Evolutionary conservation across 2,888 invertebrate genomes (phyloP).

Genomic region (Ormia ochracea): DNA sequence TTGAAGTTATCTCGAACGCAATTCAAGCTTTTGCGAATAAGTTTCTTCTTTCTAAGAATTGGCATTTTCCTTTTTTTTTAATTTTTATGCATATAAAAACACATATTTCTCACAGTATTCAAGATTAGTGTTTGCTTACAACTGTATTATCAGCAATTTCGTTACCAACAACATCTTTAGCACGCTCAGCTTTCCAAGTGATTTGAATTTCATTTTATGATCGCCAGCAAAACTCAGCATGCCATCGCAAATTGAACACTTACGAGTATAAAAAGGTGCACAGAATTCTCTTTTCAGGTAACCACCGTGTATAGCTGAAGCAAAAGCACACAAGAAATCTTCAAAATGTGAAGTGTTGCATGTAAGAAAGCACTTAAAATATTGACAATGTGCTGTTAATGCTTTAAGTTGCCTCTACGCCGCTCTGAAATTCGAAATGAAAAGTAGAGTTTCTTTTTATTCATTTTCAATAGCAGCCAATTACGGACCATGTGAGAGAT

Average conservation of each 20-base stretch:
- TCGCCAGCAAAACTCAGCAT: constrained; percentile 34
- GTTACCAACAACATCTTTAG: neutral
- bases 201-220: constrained; percentile 18
- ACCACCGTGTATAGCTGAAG: neutral
- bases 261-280: constrained; percentile 5
- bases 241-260: constrained; percentile 34
- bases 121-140: constrained; percentile 2
- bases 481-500: too few species aligned
- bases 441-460: neutral
- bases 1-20: too few species aligned
- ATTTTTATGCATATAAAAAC: too few species aligned
- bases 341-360: constrained; percentile 33
- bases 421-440: neutral
- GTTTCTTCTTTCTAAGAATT: neutral
- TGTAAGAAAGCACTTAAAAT: constrained; percentile 58
- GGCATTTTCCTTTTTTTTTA: too few species aligned
- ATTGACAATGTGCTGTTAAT: constrained; percentile 46
- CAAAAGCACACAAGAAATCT: neutral
- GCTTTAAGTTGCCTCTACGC: constrained; percentile 33
- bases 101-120: constrained; percentile 22
- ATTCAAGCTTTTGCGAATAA: too few species aligned
- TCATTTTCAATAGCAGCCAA: neutral
- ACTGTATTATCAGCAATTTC: constrained; percentile 35
- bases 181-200: constrained; percentile 16
- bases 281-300: constrained; percentile 3